Conservation (phyloP, 2,888 invertebrate genomes). For the Gymnocheta viridis region DNA sequence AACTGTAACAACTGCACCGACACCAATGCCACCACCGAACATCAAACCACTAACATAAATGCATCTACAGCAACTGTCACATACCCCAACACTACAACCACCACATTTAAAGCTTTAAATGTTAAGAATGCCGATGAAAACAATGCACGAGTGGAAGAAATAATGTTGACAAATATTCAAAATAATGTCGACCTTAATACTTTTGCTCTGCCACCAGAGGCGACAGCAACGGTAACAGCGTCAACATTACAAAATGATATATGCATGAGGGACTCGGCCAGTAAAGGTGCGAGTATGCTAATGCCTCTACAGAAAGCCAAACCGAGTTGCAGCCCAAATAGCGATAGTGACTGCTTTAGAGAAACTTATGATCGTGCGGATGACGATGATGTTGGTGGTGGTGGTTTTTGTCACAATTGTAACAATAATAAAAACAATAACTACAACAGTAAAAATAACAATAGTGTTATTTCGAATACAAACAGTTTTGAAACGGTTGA, state of each 20-base stretch:
- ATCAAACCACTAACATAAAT: conserved; percentile 23
- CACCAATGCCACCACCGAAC: conserved; percentile 10
- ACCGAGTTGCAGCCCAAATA: conserved; percentile 32
- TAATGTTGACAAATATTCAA: conserved; percentile 59
- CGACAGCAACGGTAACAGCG: conserved; percentile 4
- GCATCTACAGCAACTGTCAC: not conserved
- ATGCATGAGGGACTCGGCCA: conserved; percentile 17
- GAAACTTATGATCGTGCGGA: conserved; percentile 15
- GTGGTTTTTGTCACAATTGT: conserved; percentile 47
- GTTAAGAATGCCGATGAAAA: conserved; percentile 31
- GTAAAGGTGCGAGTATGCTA: conserved; percentile 49
- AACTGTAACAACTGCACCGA: conserved; percentile 20
- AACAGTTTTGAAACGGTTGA: conserved; percentile 68
- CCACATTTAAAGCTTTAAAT: conserved; percentile 33
- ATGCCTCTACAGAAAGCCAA: not conserved
- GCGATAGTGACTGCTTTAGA: conserved; percentile 33
- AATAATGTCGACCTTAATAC: conserved; percentile 61
- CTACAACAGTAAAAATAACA: conserved; percentile 65
- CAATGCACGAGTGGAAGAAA: conserved; percentile 19
- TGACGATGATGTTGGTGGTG: conserved; percentile 38
- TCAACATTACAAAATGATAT: conserved; percentile 21
- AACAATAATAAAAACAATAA: conserved; percentile 67
- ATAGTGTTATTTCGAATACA: conserved; percentile 50
- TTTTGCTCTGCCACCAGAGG: conserved; percentile 17
- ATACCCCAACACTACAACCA: not conserved